Evolutionary conservation across 1,140 invertebrate genomes (phyloP), one percentile per base, ranked within the genome.

Genomic region (Drosophila ambigua): DNA sequence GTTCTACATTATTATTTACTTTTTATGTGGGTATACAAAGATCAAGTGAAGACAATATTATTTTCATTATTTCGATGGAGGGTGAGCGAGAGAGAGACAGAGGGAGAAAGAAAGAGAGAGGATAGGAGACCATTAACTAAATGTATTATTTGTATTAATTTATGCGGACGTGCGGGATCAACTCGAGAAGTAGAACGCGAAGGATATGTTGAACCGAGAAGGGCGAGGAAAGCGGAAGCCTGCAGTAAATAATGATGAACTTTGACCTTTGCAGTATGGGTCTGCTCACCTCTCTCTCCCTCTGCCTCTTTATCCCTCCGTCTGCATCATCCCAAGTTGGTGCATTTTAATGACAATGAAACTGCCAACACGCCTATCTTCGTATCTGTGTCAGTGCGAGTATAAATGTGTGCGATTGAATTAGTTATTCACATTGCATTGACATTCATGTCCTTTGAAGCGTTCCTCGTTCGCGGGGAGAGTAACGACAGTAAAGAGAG

Each of bases 361-460:
- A 65, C 60, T 78, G 78, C 69, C 73, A 57, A 49, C 31, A 35
- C 24, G 50, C 20, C 8, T 52, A n/a, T 59, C 13, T 1, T 8
- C 23, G 23, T 35, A 44, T 49, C 5, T 35, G 50, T 9, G 26
- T 50, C 28, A 43, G 28, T 13, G 39, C 11, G 48, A 9, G 16
- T 26, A 9, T 73, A 24, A 59, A 43, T 41, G 43, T 44, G 35
- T 50, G 46, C 74, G 68, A 75, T 87, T 74, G 74, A 50, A 74
- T 87, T 81, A 78, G 68, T 77, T 85, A 72, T 71, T 71, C 72
- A 77, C 48, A 67, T 62, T 64, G 75, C 77, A 78, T 59, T 81
- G 82, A 81, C 74, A 75, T 82, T 85, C 72, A 81, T 79, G 71
- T 79, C 45, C 64, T 59, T 71, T 72, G 77, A 51, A 73, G 67